These are phyloP conservation scores for Clarias magur DNA, from an alignment of 2,113 vertebrate genomes.

Conservation along the genomic window DNA sequence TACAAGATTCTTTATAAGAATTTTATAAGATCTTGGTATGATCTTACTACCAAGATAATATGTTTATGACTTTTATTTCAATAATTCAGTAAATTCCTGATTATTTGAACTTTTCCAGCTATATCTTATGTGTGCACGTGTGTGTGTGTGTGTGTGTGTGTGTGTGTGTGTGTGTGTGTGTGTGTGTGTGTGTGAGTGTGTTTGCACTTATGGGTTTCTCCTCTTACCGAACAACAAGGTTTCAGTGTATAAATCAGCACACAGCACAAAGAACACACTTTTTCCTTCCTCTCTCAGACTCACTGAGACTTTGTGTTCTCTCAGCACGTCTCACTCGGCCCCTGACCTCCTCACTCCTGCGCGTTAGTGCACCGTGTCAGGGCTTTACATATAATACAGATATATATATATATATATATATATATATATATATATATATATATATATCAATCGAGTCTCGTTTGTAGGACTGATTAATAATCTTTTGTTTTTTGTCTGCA, in stretches of 20 bases:
- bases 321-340: conserved; percentile 24
- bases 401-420: no score
- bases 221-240: background rate
- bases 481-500: conserved; percentile 56
- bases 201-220: conserved; percentile 10
- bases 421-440: no score
- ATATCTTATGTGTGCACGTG: background rate
- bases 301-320: conserved; percentile 44
- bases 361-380: background rate
- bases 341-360: conserved; percentile 19
- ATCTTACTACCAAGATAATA: no score
- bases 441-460: background rate
- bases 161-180: background rate
- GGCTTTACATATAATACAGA: background rate
- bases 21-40: no score
- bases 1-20: no score
- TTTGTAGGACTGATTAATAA: background rate
- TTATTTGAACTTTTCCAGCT: background rate
- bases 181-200: background rate
- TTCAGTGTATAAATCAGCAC: background rate
- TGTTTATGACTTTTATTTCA: background rate
- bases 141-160: background rate
- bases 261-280: conserved; percentile 25
- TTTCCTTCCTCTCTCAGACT: conserved; percentile 4
- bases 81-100: background rate